phyloP scores from a whole-genome alignment of 1,140 invertebrate genomes.

The Drosophila saltans region DNA sequence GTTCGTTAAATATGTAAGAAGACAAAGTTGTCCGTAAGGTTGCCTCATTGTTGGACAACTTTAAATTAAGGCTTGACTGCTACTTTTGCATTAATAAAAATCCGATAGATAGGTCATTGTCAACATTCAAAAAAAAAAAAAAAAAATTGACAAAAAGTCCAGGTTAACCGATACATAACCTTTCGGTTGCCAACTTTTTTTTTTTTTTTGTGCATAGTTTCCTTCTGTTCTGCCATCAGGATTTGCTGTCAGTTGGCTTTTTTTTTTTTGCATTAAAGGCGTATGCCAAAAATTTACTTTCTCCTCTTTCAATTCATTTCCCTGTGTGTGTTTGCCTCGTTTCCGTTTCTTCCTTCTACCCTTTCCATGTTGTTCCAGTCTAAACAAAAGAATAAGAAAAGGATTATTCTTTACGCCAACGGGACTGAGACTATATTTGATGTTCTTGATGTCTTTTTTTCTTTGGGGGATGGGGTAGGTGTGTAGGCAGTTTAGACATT shows the following conservation, averaged over 20 bases:
- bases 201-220: background rate
- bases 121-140: background rate
- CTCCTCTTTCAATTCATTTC: constrained; percentile 12
- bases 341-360: background rate
- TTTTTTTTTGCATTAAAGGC: constrained; percentile 45
- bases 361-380: background rate
- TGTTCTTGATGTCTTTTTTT: constrained; percentile 20
- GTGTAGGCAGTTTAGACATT: constrained; percentile 55
- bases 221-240: background rate
- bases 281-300: constrained; percentile 45
- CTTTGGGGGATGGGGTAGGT: background rate
- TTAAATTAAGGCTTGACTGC: constrained; percentile 27
- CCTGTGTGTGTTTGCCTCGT: background rate
- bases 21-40: background rate
- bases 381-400: background rate
- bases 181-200: background rate
- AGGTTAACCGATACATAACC: background rate
- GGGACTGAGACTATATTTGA: constrained; percentile 20
- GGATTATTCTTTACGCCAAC: background rate
- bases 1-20: background rate
- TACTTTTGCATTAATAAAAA: constrained; percentile 73
- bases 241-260: constrained; percentile 12
- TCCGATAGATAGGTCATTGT: constrained; percentile 4
- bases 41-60: constrained; percentile 9
- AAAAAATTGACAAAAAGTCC: background rate